Percentiles rank a stretch among this genome's conserved stretches.
Evolutionary conservation across 1,140 invertebrate species (phyloP).

Genomic region (Gryllus bimaculatus): DNA sequence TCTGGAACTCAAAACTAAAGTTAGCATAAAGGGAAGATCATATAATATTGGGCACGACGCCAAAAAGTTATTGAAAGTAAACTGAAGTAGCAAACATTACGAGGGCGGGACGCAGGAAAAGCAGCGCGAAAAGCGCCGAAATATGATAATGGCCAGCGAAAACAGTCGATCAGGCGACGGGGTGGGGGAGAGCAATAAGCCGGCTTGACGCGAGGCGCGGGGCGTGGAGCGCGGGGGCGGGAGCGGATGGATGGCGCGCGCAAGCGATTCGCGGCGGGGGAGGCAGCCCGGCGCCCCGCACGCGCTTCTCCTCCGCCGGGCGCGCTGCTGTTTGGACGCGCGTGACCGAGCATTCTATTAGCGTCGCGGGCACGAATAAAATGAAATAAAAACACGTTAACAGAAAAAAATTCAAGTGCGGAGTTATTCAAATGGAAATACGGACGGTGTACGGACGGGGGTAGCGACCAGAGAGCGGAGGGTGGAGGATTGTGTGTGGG

Average conservation of each 20-base stretch:
- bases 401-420: neutral
- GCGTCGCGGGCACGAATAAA: neutral
- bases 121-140: no score
- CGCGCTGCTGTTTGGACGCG: neutral
- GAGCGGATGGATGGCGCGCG: neutral
- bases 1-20: no score
- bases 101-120: no score
- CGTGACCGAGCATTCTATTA: neutral
- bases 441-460: neutral
- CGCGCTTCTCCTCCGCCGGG: neutral
- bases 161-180: neutral
- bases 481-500: no score
- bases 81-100: no score
- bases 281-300: neutral
- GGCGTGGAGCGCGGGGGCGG: no score
- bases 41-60: no score
- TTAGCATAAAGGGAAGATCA: no score
- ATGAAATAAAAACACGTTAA: neutral
- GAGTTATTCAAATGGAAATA: conserved; percentile 1
- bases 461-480: neutral
- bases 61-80: no score
- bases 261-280: neutral
- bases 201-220: no score
- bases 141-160: no score
- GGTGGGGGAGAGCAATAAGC: neutral